A percentile compares a stretch with the other conserved stretches of the same genome.
Conservation (phyloP, 2,888 invertebrate species). For the Bursaphelenchus okinawaensis region DNA sequence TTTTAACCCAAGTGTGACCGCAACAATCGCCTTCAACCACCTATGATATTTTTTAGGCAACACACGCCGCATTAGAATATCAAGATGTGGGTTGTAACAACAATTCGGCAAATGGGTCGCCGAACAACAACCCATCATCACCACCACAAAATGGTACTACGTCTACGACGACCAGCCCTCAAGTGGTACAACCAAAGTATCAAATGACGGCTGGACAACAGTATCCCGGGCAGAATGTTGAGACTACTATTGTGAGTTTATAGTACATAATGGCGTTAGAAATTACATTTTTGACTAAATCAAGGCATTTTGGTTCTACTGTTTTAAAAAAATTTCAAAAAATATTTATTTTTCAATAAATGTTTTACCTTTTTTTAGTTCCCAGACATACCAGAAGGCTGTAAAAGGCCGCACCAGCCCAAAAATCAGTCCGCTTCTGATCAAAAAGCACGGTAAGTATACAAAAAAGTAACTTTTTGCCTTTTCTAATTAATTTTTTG, state of each 20-base stretch:
- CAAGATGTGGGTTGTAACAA: conserved; percentile 14
- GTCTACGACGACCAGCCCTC: not conserved
- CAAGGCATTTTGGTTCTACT: not conserved
- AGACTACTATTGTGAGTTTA: conserved; percentile 12
- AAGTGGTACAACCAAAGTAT: not conserved
- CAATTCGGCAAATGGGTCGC: not conserved
- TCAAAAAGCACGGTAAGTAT: conserved; percentile 47
- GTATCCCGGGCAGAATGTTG: conserved; percentile 7
- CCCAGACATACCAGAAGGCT: conserved; percentile 12
- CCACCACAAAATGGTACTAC: not conserved
- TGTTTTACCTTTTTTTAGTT: conserved; percentile 5
- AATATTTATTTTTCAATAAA: not conserved
- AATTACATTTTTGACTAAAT: not conserved
- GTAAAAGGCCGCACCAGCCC: conserved; percentile 10
- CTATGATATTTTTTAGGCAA: conserved; percentile 8
- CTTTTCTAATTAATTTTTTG: too few species aligned
- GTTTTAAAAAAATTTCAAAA: too few species aligned
- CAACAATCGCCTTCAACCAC: not conserved
- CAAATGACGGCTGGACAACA: not conserved
- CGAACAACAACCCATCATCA: not conserved
- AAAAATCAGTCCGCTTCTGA: conserved; percentile 38
- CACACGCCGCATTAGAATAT: conserved; percentile 23
- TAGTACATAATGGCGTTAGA: conserved; percentile 4
- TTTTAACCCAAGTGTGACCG: not conserved
- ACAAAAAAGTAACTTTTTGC: not conserved